These are phyloP conservation scores for Carterocephalus palaemon DNA, from an alignment of 2,888 invertebrate species.

Conservation along the genomic window DNA sequence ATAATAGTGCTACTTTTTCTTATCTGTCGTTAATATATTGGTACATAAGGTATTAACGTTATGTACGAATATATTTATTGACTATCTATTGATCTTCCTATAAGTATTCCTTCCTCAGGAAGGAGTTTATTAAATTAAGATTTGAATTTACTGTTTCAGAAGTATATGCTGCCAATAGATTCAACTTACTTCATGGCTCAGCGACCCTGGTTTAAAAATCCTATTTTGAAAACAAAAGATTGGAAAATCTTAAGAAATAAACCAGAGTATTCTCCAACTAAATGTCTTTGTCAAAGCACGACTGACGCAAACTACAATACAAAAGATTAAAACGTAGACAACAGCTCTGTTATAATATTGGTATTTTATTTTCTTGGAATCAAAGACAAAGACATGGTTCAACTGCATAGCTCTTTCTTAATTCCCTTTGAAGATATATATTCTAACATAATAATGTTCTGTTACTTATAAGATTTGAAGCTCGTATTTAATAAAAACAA, in stretches of 20 bases:
- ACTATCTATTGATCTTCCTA: neutral
- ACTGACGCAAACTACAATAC: conserved; percentile 4
- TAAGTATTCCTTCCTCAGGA: neutral
- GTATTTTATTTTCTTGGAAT: conserved; percentile 10
- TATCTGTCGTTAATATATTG: conserved; percentile 44
- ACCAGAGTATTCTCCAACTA: conserved; percentile 10
- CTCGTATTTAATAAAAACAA: too few species aligned
- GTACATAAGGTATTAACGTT: too few species aligned
- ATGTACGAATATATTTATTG: conserved; percentile 30
- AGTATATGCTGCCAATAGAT: too few species aligned
- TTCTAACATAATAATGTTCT: too few species aligned
- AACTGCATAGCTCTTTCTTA: neutral
- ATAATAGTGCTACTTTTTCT: conserved; percentile 54
- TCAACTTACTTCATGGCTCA: too few species aligned
- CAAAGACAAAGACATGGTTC: conserved; percentile 5
- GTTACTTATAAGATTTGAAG: too few species aligned
- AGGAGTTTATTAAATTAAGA: neutral
- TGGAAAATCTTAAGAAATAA: conserved; percentile 9
- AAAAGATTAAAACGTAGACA: conserved; percentile 16
- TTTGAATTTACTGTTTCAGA: too few species aligned
- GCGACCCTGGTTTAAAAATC: too few species aligned
- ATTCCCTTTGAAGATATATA: neutral
- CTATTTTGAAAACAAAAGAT: conserved; percentile 1
- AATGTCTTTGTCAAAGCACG: conserved; percentile 12
- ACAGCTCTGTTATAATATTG: conserved; percentile 6